Evolutionary conservation across 2,888 invertebrate genomes (phyloP), one percentile per base, ranked within the genome.

Genomic region (Caenorhabditis japonica): DNA sequence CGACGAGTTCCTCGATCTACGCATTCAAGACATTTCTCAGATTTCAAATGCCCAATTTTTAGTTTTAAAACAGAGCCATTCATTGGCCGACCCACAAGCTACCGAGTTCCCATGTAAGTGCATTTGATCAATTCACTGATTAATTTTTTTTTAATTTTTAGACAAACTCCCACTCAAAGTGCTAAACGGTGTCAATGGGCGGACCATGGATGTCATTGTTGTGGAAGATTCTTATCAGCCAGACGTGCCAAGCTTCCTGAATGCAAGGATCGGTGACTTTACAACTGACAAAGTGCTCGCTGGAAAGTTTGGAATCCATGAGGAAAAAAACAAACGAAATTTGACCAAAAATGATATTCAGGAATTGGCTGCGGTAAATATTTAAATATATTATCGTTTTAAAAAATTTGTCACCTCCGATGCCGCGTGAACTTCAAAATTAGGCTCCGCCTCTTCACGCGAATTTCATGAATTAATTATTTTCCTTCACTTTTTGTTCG

Each of bases 161-260:
- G 80, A 77, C 55, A 52, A 76, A 15, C 59, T 76, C 0, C 64
- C 78, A 8, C 30, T 79, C 19, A 13, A 56, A 27, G 81, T 73
- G 2, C 49, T 83, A 41, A 85, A 85, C 39, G 84, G 84, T 15
- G 79, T 86, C 4, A 86, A 79, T 12, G 85, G 81, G 0, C 36
- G 70, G 15, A 68, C 59, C 30, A 75, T 86, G 66, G 80, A 79
- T 2, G 55, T 83, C 1, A 71, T 86, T 13, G 82, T 85, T 10
- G 79, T 83, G 4, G 78, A 76, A 10, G 66, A 72, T 39, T 39
- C 27, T n/a, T 75, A 77, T 39, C 44, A 62, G 19, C 49, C 55
- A n/a, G 76, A 74, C 2, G 41, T 60, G 0, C 51, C 46, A 17
- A 51, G 44, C 25, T 66, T 64, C 43, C 25, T 69, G 49, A 68